phyloP scores from a whole-genome alignment of 2,113 vertebrate genomes.

The Calidris pygmaea region DNA sequence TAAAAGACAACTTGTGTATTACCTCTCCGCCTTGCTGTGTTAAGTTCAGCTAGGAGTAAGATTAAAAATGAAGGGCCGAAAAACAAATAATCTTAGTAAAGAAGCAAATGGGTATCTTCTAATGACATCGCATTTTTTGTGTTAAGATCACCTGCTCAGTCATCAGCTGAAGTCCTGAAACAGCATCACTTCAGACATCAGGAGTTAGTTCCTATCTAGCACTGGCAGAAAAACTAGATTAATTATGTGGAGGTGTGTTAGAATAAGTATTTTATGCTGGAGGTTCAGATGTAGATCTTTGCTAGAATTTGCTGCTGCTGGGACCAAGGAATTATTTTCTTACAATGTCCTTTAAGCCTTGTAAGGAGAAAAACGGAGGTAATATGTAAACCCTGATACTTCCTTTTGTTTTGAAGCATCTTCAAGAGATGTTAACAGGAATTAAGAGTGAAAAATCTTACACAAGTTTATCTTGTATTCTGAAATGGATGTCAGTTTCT shows the following conservation, averaged over 20 bases:
- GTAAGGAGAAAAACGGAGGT: not conserved
- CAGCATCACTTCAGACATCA: not conserved
- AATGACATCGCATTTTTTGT: rapidly evolving
- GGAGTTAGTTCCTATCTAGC: not conserved
- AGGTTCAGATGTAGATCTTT: not conserved
- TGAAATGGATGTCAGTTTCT: not conserved
- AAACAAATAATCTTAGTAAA: not conserved
- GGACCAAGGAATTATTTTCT: not conserved
- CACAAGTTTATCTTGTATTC: not conserved
- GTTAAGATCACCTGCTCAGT: not conserved
- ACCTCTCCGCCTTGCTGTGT: not conserved
- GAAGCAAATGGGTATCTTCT: not conserved
- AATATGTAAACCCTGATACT: not conserved
- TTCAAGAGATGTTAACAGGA: not conserved
- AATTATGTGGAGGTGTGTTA: not conserved
- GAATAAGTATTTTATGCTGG: not conserved
- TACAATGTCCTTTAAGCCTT: not conserved
- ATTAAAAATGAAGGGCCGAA: not conserved
- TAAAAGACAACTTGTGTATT: not conserved
- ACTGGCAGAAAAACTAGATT: not conserved
- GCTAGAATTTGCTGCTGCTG: not conserved
- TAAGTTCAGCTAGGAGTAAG: not conserved
- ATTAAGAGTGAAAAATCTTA: not conserved
- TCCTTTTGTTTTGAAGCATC: not conserved
- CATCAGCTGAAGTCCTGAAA: not conserved